Evolutionary conservation across 2,113 vertebrate genomes (phyloP).

Genomic region (Saimiri boliviensis): DNA sequence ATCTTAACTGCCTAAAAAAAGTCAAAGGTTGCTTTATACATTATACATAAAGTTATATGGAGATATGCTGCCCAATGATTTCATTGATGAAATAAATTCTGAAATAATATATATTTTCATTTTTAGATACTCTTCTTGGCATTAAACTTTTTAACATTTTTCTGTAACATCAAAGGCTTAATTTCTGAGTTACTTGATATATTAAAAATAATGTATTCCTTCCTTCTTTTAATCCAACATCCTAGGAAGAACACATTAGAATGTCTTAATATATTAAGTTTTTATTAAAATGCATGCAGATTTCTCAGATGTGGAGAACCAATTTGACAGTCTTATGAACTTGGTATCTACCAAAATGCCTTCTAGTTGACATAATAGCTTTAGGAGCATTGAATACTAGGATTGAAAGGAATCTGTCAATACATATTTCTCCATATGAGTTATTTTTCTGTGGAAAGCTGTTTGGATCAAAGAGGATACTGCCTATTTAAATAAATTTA

Average conservation of each 20-base stretch:
- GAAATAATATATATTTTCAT: conserved; percentile 55
- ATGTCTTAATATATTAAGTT: conserved; percentile 67
- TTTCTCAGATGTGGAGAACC: conserved; percentile 47
- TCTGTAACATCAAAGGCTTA: conserved; percentile 72
- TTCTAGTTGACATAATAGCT: conserved; percentile 34
- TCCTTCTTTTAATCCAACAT: conserved; percentile 64
- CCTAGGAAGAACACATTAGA: conserved; percentile 57
- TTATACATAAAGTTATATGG: conserved; percentile 50
- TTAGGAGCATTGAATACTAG: not conserved
- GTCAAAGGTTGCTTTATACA: conserved; percentile 42
- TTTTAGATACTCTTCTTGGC: conserved; percentile 41
- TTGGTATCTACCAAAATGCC: conserved; percentile 44
- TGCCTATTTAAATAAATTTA: not conserved
- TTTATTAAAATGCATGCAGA: conserved; percentile 61
- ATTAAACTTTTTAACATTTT: conserved; percentile 62
- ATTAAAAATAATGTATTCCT: conserved; percentile 70
- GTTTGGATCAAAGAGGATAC: conserved; percentile 47
- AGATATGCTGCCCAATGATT: not conserved
- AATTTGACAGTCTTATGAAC: conserved; percentile 53
- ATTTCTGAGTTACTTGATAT: conserved; percentile 64
- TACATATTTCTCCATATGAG: not conserved
- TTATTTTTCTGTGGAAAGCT: not conserved
- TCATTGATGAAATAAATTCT: conserved; percentile 54
- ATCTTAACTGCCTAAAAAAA: conserved; percentile 18
- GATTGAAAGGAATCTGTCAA: not conserved